Base-by-base conservation (phyloP, 2,797 vertebrate genomes). In the Mallotus villosus region DNA sequence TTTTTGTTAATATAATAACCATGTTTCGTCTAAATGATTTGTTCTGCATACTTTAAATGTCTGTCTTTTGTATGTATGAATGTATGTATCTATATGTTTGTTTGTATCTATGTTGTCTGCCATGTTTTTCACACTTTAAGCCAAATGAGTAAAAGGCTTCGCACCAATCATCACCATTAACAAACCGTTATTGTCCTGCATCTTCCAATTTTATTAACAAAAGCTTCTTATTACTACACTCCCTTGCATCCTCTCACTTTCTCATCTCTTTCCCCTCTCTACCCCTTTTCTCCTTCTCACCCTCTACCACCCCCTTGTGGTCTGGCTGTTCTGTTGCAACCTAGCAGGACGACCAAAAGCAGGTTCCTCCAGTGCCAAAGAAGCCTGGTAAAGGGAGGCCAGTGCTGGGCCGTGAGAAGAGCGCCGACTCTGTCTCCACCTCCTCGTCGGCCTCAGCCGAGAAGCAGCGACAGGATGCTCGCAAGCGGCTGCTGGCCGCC, bases 381-480 rank as follows among this genome's bases (percentile, higher is more conserved):
- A 99, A 97, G 93, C 94, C 96, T 57, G 94, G 93, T 90, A 98
- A 98, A 88, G 92, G 92, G 75, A 95, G 95, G 81, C 93, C 95
- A 0, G 86, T 90, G 0, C 88, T 96, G 88, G 92, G 89, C 90
- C 94, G 94, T 0, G 97, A 99, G 89, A 99, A 96, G 89, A 93
- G 94, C 51, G 89, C 91, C 0, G 93, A 95, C 86, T 95, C 94
- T 0, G 93, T 95, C 1, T 87, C 87, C 67, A 82, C 84, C 34
- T 86, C 90, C 71, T 91, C 87, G 17, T 83, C 86, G 14, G 74
- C 87, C 68, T 84, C 93, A 0, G 92, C 92, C 0, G 98, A 99
- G 92, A 98, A 96, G 88, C 98, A 98, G 91, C 93, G 96, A 75
- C 97, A 97, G 87, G 97, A 99, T 87, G 97, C 97, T 41, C 96